Evolutionary conservation across 1,140 invertebrate species (phyloP), one percentile per base, ranked within the genome.

Genomic region (Halyomorpha halys): DNA sequence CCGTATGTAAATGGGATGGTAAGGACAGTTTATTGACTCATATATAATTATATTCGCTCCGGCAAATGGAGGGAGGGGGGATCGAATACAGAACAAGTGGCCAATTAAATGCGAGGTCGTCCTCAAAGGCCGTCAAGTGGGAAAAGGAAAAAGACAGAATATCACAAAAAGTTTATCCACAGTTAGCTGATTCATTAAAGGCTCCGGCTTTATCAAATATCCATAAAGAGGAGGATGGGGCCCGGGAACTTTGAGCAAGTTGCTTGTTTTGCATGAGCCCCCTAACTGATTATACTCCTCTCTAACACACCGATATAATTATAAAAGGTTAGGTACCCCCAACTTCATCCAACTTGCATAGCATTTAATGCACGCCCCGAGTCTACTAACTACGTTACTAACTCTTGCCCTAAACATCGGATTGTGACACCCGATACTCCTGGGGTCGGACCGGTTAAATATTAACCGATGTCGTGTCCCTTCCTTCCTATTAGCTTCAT

Each of bases 311-410:
- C 61, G 65, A 66, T 66, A 66, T 66, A 66, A 66, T 66, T 66
- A 66, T 66, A 66, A 66, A 66, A 66, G 65, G 65, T 66, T 66
- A 66, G 60, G 30, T 66, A 60, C 44, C 34, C 34, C 44, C 53
- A 59, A 63, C 47, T 66, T 66, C 65, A 66, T 66, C n/a, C 60
- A 66, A 66, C 59, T 66, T 66, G 65, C 65, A 66, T 66, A 61
- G 34, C n/a, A 45, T 63, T 66, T 66, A 66, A 61, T 61, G 59
- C 49, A 54, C 27, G 44, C 47, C 21, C 23, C 16, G 30, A 23
- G 6, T 15, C 51, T 44, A 19, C 18, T 59, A 63, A 63, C 51
- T 53, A 16, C 30, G 62, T 63, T 63, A 60, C 25, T 16, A 60
- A 60, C 27, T 44, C 44, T 34, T 34, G 23, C 19, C 54, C 30